Conservation (phyloP, 2,888 invertebrate species). For the Sphinx pinastri region DNA sequence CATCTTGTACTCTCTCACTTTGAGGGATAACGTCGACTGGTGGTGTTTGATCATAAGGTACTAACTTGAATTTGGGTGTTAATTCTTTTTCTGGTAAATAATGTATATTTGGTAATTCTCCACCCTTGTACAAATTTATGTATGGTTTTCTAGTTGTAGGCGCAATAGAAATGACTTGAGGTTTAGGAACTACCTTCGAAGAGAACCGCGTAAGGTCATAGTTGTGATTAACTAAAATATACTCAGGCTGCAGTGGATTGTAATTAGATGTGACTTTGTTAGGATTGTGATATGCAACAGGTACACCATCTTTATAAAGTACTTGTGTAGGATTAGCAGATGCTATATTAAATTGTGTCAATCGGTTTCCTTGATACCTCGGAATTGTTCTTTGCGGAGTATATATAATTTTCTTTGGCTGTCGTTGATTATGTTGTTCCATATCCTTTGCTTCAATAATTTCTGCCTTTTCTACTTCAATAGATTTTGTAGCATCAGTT, state of each 20-base stretch:
- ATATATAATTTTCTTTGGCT: constrained; percentile 66
- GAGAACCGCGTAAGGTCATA: constrained; percentile 54
- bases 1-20: constrained; percentile 51
- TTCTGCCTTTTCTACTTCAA: constrained; percentile 75
- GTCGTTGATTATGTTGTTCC: constrained; percentile 51
- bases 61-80: constrained; percentile 69
- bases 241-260: constrained; percentile 56
- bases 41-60: constrained; percentile 80
- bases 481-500: constrained; percentile 58
- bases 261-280: constrained; percentile 56
- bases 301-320: constrained; percentile 66
- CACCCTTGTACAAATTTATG: constrained; percentile 58
- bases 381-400: constrained; percentile 68
- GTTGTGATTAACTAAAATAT: constrained; percentile 49
- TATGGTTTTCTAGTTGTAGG: constrained; percentile 62
- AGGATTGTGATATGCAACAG: constrained; percentile 51
- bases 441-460: constrained; percentile 62
- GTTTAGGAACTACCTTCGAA: constrained; percentile 52
- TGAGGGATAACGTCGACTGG: constrained; percentile 55
- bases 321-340: constrained; percentile 75
- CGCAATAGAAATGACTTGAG: constrained; percentile 28
- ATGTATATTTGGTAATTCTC: constrained; percentile 59
- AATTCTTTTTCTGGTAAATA: constrained; percentile 71
- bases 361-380: constrained; percentile 75
- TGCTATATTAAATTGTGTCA: constrained; percentile 76